These are phyloP conservation scores for Patiria pectinifera DNA, from an alignment of 53 echinoderm and acorn worm genomes.

Conservation along the genomic window DNA sequence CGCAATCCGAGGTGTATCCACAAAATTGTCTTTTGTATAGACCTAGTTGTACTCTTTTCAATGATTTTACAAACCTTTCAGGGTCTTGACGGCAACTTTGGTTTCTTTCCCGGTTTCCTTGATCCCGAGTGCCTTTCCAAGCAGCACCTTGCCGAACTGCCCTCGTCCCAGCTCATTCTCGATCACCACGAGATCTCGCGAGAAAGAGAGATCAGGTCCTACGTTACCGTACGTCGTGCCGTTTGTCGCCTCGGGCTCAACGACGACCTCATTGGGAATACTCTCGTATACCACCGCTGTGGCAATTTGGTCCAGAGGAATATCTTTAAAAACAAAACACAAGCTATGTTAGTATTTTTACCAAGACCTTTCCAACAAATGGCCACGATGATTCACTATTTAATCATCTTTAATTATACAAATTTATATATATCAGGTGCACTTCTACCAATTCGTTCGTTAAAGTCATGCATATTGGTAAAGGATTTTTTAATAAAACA, in stretches of 20 bases:
- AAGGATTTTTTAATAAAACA: no score
- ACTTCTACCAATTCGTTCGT: no score
- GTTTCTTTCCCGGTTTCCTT: not conserved
- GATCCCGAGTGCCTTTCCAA: constrained; percentile 31
- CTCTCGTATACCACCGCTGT: constrained; percentile 10
- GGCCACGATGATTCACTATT: no score
- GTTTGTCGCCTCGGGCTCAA: not conserved
- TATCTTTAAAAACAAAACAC: not conserved
- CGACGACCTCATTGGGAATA: not conserved
- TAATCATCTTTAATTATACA: no score
- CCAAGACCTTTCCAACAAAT: no score
- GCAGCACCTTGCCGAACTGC: constrained; percentile 37
- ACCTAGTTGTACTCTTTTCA: not conserved
- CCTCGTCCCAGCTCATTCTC: constrained; percentile 47
- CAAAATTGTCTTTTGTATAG: not conserved
- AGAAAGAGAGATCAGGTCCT: constrained; percentile 38
- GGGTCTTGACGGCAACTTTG: constrained; percentile 50
- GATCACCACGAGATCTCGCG: constrained; percentile 46
- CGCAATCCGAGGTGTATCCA: no score
- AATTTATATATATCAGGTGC: no score
- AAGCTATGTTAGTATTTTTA: no score
- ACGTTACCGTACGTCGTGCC: constrained; percentile 16
- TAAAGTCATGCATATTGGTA: no score
- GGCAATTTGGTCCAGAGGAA: not conserved
- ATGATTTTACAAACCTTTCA: constrained; percentile 18